phyloP scores from a whole-genome alignment of 2,888 invertebrate species.

The Noctua janthina region DNA sequence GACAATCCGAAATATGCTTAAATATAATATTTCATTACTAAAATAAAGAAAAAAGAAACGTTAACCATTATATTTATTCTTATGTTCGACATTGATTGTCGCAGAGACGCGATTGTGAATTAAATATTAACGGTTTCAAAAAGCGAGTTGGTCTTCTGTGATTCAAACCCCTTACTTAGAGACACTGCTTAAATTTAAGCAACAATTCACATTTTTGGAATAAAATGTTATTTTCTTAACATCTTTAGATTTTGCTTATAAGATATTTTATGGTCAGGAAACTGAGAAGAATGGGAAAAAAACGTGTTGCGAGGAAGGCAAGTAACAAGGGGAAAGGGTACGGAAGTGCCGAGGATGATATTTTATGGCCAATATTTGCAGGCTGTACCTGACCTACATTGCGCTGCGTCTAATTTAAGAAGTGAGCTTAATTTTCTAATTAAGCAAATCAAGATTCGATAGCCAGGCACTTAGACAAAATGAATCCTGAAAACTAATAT shows the following conservation, averaged over 20 bases:
- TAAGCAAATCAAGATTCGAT: conserved; percentile 1
- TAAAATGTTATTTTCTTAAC: neutral
- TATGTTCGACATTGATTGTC: neutral
- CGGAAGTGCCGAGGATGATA: neutral
- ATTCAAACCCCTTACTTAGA: neutral
- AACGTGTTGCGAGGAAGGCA: neutral
- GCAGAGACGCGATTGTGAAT: too few species aligned
- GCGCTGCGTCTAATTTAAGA: neutral
- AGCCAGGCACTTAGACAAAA: neutral
- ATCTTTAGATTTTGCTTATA: neutral
- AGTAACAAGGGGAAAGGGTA: neutral
- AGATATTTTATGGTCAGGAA: neutral
- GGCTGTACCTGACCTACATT: conserved; percentile 7
- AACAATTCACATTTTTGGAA: neutral
- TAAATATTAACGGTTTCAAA: neutral
- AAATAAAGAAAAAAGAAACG: too few species aligned
- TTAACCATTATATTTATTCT: neutral
- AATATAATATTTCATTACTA: too few species aligned
- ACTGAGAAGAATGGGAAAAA: neutral
- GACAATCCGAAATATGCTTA: too few species aligned
- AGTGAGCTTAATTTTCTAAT: neutral
- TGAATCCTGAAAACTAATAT: conserved; percentile 10
- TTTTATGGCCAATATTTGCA: neutral
- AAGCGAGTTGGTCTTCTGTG: neutral
- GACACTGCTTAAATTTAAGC: neutral